Evolutionary conservation across 2,113 vertebrate species (phyloP), one percentile per base, ranked within the genome.

Genomic region (Bubalus kerabau): DNA sequence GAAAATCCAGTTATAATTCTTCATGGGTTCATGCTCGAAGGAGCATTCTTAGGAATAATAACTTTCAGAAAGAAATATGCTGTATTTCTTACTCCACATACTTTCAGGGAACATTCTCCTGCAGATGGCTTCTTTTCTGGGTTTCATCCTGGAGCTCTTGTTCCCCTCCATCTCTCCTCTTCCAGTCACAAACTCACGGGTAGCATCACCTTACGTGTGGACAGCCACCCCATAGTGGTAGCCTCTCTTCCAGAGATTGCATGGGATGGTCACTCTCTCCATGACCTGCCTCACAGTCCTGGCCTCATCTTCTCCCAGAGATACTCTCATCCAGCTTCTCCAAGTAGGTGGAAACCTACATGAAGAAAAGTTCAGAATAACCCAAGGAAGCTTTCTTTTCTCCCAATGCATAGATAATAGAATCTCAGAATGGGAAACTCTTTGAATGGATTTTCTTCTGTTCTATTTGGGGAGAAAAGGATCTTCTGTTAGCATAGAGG

Each of bases 1-100:
- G 67, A 90, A 91, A 95, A 97, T 92, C 85, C 30, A 78, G 43
- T 84, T 97, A 93, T 48, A 94, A 76, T 16, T 94, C 50, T 91
- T 91, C 64, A 67, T n/a, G 43, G 71, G 30, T 46, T 62, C 24
- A 26, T 89, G 50, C 40, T 91, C 17, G 59, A 80, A 87, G 48
- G n/a, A 87, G 43, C 59, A 71, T 94, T 94, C 62, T 94, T 91
- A 95, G 60, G 74, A 86, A 81, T 62, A 91, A 92, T 84, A 50
- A 52, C 13, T 52, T 91, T 92, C n/a, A 82, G 50, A 57, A 89
- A 83, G 91, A 97, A 86, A 91, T 15, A 5, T 36, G 54, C 76
- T 95, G 1, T 40, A 17, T 28, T 94, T 97, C 57, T 60, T 46
- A 52, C 24, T 91, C 32, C 32, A 32, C 8, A 36, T 30, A 50